Evolutionary conservation across 2,888 invertebrate genomes (phyloP), one percentile per base, ranked within the genome.

Genomic region (Drosophila prostipennis): DNA sequence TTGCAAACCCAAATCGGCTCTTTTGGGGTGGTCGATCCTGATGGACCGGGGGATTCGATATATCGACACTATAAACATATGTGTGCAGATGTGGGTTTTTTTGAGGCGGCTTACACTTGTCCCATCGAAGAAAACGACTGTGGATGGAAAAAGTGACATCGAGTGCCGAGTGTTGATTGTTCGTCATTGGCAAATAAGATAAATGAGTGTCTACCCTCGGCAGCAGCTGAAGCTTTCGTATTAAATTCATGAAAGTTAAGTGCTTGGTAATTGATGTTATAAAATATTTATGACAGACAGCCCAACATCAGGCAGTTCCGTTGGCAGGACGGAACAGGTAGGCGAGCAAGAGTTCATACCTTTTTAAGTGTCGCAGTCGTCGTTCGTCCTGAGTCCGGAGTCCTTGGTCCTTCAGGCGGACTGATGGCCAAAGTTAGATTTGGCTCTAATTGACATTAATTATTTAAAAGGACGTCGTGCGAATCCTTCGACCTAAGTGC

Each of bases 261-360:
- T 91, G 91, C 91, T 91, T 89, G 84, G 91, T 91, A 91, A 91
- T 91, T 91, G 91, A 90, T 91, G 91, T 91, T 90, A 91, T 91
- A 91, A 91, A 91, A 91, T 91, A 91, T 91, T 91, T 91, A 91
- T 91, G 91, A 91, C 90, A 90, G 83, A 78, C 84, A 70, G 65
- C 77, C 75, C 74, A 64, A 74, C 76, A 75, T 67, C 37, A 34
- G 63, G 60, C 68, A 37, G 42, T 37, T 64, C 54, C 48, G 16
- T 40, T 40, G 72, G 77, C 78, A 51, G 59, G 42, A 70, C 68
- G 48, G 61, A 56, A 70, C 68, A 71, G 63, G 63, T 54, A 60
- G 69, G 67, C 54, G 71, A 70, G 57, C 67, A 64, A 6, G 16
- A 34, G 48, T 72, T 52, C 43, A 13, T 46, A 23, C 45, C 42